These are phyloP conservation scores for Melospiza georgiana DNA, from an alignment of 2,113 vertebrate species.

Conservation along the genomic window DNA sequence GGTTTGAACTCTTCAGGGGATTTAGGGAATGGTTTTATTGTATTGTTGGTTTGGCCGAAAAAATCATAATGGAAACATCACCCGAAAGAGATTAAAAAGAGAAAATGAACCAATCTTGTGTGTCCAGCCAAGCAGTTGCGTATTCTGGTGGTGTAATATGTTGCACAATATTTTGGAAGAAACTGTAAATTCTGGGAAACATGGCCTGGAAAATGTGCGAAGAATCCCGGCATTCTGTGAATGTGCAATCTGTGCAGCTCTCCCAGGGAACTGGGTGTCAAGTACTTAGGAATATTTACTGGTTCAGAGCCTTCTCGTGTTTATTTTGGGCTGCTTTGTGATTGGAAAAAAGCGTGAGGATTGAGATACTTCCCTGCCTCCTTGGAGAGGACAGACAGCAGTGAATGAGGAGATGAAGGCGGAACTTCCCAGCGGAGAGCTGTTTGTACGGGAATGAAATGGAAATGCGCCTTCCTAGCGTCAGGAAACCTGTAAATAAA, in stretches of 20 bases:
- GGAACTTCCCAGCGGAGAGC: not conserved
- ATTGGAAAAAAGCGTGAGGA: not conserved
- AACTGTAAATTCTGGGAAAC: slow-evolving; percentile 45
- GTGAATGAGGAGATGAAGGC: not conserved
- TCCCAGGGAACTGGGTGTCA: not conserved
- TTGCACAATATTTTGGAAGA: slow-evolving; percentile 56
- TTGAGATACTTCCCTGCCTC: not conserved
- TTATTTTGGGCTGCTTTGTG: slow-evolving; percentile 49
- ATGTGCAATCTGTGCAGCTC: slow-evolving; percentile 3
- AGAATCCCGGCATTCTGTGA: not conserved
- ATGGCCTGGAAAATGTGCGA: slow-evolving; percentile 62
- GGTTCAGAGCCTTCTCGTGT: slow-evolving; percentile 21
- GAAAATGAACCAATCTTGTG: slow-evolving; percentile 3
- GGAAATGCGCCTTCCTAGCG: not conserved
- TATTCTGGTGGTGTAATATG: slow-evolving; percentile 9
- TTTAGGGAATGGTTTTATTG: slow-evolving; percentile 11
- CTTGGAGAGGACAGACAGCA: not conserved
- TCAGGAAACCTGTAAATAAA: not conserved
- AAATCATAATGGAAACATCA: not conserved
- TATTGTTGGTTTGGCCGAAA: slow-evolving; percentile 32
- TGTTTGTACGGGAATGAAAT: not conserved
- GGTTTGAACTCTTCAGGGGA: not conserved
- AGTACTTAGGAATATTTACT: not conserved
- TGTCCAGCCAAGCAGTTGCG: slow-evolving; percentile 37
- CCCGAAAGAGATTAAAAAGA: slow-evolving; percentile 23